Base-by-base conservation (phyloP, 2,797 vertebrate species). In the Ctenochaetus hawaiiensis region DNA sequence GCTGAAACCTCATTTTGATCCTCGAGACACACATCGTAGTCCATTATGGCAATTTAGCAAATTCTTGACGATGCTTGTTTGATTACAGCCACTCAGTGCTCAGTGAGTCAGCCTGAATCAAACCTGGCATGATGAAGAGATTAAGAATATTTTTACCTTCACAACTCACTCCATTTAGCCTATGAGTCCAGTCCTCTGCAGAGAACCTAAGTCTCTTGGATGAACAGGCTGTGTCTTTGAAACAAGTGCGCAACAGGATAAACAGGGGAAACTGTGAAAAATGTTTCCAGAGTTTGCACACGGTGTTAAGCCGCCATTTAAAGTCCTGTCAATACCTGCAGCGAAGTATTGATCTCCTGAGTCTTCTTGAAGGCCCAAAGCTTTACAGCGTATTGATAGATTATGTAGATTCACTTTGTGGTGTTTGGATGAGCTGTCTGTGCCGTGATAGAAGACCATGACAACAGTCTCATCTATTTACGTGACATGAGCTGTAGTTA, bases 251-350 rank as follows among this genome's bases (percentile, higher is more conserved):
- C 75, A 85, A 83, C 81, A 69, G 78, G 69, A 77, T 80, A 91
- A 88, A n/a, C n/a, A 82, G 67, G 77, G 54, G 71, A 52, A 75
- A 80, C 80, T 73, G 87, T 91, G 80, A 85, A 85, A 88, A 82
- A 86, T 87, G 84, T 82, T 89, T 89, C 85, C 72, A 72, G 77
- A 87, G 73, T 89, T 90, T 89, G 84, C 86, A 84, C 82, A 78
- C 90, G 82, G 88, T 87, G 84, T 88, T 91, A 89, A 92, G 90
- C 86, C 84, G 87, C 88, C 89, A 88, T 94, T 93, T 91, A 90
- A 93, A 94, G 87, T 75, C 75, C 71, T 89, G 92, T 92, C 92
- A 77, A 93, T 93, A 88, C 78, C 78, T 89, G 85, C 85, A 86
- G 90, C 61, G 0, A 82, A 64, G 73, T 81, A 93, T 91, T 39